phyloP scores from a whole-genome alignment of 2,113 vertebrate species.

The Mus musculus region DNA sequence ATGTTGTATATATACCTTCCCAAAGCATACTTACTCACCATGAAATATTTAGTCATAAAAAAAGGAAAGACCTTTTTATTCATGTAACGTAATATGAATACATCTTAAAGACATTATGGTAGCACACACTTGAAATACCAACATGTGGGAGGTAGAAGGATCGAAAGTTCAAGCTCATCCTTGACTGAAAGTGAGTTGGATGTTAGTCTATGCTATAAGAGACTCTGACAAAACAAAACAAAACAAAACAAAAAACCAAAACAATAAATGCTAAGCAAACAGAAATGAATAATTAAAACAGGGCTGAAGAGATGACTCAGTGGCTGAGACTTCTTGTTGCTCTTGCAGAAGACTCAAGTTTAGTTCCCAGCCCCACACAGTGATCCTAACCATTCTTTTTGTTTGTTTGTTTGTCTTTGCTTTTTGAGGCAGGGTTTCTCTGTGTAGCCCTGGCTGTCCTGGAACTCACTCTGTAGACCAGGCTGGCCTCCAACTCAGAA shows the following conservation, averaged over 20 bases:
- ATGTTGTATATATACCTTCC: not conserved
- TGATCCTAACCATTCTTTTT: not conserved
- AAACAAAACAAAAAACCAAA: not conserved
- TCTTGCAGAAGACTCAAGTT: not conserved
- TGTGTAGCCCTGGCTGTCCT: too few species aligned
- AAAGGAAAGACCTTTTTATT: constrained; percentile 50
- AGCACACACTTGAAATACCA: not conserved
- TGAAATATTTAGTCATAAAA: constrained; percentile 36
- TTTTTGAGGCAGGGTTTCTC: too few species aligned
- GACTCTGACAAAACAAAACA: not conserved
- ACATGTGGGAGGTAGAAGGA: too few species aligned
- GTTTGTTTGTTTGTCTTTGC: too few species aligned
- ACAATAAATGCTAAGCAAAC: not conserved
- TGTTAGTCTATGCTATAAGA: not conserved
- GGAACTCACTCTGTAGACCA: too few species aligned
- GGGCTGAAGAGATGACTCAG: not conserved
- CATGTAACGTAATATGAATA: not conserved
- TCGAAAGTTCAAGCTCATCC: too few species aligned
- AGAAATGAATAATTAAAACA: not conserved
- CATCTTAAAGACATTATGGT: not conserved
- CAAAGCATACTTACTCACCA: not conserved
- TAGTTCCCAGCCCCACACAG: not conserved
- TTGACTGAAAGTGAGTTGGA: too few species aligned
- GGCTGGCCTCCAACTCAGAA: too few species aligned
- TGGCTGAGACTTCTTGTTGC: not conserved